phyloP scores from a whole-genome alignment of 1,140 invertebrate genomes.

The Scaptomyza graminum region DNA sequence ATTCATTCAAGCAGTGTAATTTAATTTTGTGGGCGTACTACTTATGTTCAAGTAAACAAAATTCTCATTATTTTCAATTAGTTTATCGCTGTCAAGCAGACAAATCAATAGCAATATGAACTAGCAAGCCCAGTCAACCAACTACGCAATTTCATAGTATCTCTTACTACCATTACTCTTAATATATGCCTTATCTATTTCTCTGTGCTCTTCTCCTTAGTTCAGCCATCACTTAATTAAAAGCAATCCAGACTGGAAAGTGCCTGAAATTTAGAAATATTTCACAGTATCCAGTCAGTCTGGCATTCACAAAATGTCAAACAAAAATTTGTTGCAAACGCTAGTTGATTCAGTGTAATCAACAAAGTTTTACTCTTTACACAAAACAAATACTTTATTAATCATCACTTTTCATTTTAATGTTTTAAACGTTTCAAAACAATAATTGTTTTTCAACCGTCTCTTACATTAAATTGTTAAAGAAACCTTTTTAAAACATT shows the following conservation, averaged over 20 bases:
- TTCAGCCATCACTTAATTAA: conserved; percentile 29
- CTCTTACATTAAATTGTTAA: no score
- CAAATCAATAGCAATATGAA: conserved; percentile 33
- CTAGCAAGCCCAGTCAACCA: background rate
- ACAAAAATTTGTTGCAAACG: background rate
- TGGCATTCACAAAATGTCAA: background rate
- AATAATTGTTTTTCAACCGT: no score
- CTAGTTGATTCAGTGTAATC: background rate
- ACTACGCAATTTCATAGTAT: background rate
- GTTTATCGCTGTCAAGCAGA: conserved; percentile 15
- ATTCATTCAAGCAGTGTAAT: background rate
- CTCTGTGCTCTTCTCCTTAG: background rate
- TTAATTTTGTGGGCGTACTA: background rate
- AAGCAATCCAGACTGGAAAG: background rate
- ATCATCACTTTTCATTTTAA: no score
- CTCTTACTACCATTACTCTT: background rate
- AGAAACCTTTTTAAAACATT: no score
- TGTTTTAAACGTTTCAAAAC: no score
- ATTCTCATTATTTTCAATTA: conserved; percentile 43
- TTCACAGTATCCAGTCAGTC: conserved; percentile 2
- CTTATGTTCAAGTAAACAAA: conserved; percentile 24
- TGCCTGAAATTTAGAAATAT: conserved; percentile 19
- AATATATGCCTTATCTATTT: background rate
- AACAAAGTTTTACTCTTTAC: background rate
- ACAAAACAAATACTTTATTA: background rate